These are phyloP conservation scores for Argyresthia goedartella DNA, from an alignment of 2,888 invertebrate species.

Conservation along the genomic window DNA sequence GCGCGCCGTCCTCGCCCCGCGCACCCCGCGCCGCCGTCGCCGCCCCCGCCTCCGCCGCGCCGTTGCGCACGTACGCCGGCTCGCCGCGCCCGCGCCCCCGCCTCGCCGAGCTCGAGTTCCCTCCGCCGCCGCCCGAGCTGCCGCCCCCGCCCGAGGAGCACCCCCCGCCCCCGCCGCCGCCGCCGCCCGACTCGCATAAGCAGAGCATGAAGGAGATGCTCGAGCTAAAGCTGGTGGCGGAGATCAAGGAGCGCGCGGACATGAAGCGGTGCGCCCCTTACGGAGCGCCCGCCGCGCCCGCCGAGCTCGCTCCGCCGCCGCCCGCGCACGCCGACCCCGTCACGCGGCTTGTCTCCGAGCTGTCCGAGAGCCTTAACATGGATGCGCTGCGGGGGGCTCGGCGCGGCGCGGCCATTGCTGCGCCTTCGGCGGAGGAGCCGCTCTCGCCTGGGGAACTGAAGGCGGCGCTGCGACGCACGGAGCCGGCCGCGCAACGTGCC, in stretches of 20 bases:
- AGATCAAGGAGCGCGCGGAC: constrained; percentile 85
- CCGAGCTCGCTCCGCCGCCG: no score
- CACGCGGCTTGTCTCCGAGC: constrained; percentile 83
- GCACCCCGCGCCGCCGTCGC: no score
- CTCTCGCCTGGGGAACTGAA: constrained; percentile 48
- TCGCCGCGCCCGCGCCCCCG: constrained; percentile 83
- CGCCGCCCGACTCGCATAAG: constrained; percentile 60
- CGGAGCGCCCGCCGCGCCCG: constrained; percentile 7
- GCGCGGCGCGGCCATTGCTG: constrained; percentile 20
- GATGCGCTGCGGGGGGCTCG: no score
- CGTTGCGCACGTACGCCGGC: constrained; percentile 81
- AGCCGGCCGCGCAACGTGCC: no score
- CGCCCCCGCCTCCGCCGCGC: constrained; percentile 63
- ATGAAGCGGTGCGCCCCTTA: constrained; percentile 48
- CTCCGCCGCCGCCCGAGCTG: constrained; percentile 84
- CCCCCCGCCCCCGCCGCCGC: constrained; percentile 60
- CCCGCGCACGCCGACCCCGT: constrained; percentile 76
- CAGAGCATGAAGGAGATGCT: constrained; percentile 84
- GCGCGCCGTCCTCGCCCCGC: constrained; percentile 46
- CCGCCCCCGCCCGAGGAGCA: constrained; percentile 70
- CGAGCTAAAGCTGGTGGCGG: constrained; percentile 83
- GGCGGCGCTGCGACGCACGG: constrained; percentile 56
- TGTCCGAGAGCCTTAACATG: constrained; percentile 86
- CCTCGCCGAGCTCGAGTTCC: no score
- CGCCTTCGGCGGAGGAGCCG: no score